Evolutionary conservation across 2,888 invertebrate genomes (phyloP), one percentile per base, ranked within the genome.

Genomic region (Dolichomitus sp.): DNA sequence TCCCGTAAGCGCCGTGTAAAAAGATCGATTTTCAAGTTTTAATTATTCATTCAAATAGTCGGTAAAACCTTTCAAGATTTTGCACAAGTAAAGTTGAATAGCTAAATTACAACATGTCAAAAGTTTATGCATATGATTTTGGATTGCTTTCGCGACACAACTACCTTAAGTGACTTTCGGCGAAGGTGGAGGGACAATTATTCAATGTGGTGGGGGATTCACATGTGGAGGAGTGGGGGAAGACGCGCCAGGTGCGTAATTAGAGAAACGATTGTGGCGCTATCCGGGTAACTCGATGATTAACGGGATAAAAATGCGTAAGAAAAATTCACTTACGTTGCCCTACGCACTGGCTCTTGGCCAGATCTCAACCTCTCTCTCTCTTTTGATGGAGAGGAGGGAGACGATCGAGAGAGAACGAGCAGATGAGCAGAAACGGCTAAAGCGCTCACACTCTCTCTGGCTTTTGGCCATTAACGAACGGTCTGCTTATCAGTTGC

Each of bases 401-500:
- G 45, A 63, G 37, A 45, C 9, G 19, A 54, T 50, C 33, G 57
- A 52, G 40, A 33, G 57, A 54, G 30, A 69, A n/a, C 19, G 3
- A 40, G 37, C 4, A 23, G 19, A 52, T 19, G 48, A 40, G 6
- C 52, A 37, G 9, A 57, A 70, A 37, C 23, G 12, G 37, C 61
- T 45, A 30, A 57, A 23, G 5, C 54, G 40, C 54, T 54, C 48
- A 1, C 23, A 23, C 63, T 17, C 45, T 27, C 48, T 12, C 50
- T 84, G 80, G 87, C 84, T 85, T 86, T 85, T 84, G 82, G 87
- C 89, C 90, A 90, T 91, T 91, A 91, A 89, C 88, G 89, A 87
- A 87, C 86, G 84, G 87, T 86, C 80, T 87, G 89, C 89, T 91
- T 90, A 91, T 91, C 91, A 90, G 90, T 89, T 90, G 91, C 91